Percentiles rank a stretch among this genome's conserved stretches.
phyloP scores from a whole-genome alignment of 2,113 vertebrate genomes.

The Casuarius casuarius region DNA sequence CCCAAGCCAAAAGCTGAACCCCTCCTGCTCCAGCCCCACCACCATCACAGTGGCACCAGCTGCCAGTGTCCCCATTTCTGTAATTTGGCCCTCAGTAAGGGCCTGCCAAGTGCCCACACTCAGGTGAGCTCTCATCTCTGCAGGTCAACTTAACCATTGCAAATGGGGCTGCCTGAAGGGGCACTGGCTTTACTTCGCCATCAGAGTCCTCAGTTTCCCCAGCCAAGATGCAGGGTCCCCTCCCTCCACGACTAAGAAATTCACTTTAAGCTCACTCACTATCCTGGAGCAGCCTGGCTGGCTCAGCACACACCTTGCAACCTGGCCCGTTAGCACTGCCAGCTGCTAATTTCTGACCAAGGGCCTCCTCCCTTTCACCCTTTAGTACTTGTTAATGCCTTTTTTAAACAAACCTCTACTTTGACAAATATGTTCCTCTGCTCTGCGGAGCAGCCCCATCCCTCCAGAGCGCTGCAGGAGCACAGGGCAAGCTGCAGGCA shows the following conservation, averaged over 20 bases:
- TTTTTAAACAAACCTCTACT: neutral
- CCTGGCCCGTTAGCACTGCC: accelerated
- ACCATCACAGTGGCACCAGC: neutral
- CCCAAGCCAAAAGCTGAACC: neutral
- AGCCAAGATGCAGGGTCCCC: neutral
- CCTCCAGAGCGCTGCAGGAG: neutral
- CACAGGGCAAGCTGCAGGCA: neutral
- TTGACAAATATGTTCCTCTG: neutral
- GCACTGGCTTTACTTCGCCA: neutral
- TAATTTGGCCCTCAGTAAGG: neutral
- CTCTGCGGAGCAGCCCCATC: neutral
- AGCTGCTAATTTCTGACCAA: neutral
- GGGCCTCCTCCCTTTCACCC: neutral
- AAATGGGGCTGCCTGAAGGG: neutral
- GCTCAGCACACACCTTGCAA: neutral
- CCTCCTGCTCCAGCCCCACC: neutral
- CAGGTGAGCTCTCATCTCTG: neutral
- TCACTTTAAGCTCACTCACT: neutral
- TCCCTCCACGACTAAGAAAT: too few species aligned
- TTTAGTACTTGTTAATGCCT: neutral
- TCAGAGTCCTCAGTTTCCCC: neutral
- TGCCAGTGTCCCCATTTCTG: neutral
- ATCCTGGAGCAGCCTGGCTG: neutral
- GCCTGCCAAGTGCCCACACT: neutral
- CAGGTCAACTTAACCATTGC: neutral